Evolutionary conservation across 1,140 invertebrate genomes (phyloP).

Genomic region (Vollenhovia emeryi): DNA sequence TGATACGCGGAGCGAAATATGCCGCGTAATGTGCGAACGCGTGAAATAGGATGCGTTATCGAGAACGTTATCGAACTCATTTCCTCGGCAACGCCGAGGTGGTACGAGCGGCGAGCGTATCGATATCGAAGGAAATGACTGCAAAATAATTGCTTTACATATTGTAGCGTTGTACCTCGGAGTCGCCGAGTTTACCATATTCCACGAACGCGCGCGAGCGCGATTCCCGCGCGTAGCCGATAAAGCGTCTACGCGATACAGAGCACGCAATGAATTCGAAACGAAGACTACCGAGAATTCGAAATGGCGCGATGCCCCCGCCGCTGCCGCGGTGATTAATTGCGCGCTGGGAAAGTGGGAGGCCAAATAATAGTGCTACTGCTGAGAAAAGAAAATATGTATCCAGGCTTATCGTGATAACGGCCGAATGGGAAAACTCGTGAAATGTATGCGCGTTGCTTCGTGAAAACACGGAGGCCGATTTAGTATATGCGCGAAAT

Average conservation of each 20-base stretch:
- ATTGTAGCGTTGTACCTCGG: constrained; percentile 14
- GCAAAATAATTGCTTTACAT: constrained; percentile 47
- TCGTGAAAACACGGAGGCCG: neutral
- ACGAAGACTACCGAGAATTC: constrained; percentile 48
- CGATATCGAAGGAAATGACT: constrained; percentile 46
- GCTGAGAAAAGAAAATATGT: neutral
- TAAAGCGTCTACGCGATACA: constrained; percentile 29
- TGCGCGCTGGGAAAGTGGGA: constrained; percentile 26
- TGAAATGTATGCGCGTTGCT: neutral
- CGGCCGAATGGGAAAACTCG: neutral
- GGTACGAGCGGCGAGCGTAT: constrained; percentile 14
- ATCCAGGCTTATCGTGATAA: constrained; percentile 9
- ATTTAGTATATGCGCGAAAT: constrained; percentile 17
- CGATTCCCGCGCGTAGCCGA: constrained; percentile 25
- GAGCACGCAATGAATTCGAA: constrained; percentile 39
- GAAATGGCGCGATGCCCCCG: constrained; percentile 25
- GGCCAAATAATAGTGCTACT: constrained; percentile 27
- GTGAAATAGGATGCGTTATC: constrained; percentile 59
- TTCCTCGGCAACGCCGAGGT: constrained; percentile 48
- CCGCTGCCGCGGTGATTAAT: constrained; percentile 59
- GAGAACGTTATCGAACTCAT: constrained; percentile 61
- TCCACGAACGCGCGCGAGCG: constrained; percentile 18
- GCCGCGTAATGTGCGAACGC: constrained; percentile 48
- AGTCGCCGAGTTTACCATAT: constrained; percentile 42
- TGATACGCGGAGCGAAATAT: constrained; percentile 34